Base-by-base conservation (phyloP, 2,113 vertebrate species). In the Procavia capensis region DNA sequence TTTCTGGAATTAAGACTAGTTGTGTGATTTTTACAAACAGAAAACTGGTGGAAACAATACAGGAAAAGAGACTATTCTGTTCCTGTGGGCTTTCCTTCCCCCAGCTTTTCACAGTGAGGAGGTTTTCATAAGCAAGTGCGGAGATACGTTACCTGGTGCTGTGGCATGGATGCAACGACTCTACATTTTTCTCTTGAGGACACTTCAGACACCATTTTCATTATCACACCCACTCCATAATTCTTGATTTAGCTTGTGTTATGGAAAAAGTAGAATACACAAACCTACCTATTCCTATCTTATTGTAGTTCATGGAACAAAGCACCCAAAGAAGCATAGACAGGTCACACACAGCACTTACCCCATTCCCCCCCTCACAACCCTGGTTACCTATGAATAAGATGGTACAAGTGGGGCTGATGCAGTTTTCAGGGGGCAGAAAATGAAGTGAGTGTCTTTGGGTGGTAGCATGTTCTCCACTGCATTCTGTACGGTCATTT, bases 171-270 rank as follows among this genome's bases (percentile, higher is more conserved):
- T n/a, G 59, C 25, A 54, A 95, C 59, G 54, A 84, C 36, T 19
- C 24, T 74, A 27, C 24, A 74, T 72, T 63, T 94, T 93, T 31
- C 90, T 80, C 70, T 82, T 36, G 80, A 94, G 76, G 86, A 94
- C 59, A 92, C 59, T 97, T 90, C 43, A 91, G 20, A 82, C 68
- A 92, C 68, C 80, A 85, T 91, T 97, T 95, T 96, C 63, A 89
- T 93, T 90, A 70, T 84, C 19, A 91, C 45, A 64, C 5, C 36
- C 50, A 90, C 25, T 66, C 90, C 76, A 84, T 95, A 94, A 85
- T 70, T 97, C 95, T 95, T 75, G 36, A 93, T 79, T 95, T 47
- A 57, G 57, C 36, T 93, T 50, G 39, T n/a, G 31, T 84, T 64
- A 24, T 76, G 31, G 57, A 75, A 80, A 68, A 88, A 54, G 63